Base-by-base conservation (phyloP, 2,888 invertebrate species). In the Agrotis ipsilon region DNA sequence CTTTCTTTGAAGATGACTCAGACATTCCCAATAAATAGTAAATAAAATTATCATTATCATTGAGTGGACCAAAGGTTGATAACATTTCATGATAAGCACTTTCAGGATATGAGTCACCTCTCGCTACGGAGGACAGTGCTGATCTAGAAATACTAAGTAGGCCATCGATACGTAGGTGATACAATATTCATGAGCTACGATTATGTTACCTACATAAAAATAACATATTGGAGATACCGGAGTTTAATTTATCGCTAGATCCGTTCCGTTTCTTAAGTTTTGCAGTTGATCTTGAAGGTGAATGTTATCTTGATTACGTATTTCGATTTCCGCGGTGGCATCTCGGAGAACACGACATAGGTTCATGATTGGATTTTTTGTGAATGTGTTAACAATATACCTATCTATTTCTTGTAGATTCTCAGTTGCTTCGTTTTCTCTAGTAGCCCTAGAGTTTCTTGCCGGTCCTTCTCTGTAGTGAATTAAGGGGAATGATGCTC, bases 71-170 rank as follows among this genome's bases (percentile, higher is more conserved):
- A 51, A 52, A 54, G 24, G 14, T 49, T 55, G 70, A 71, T 78
- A 78, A 62, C 49, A n/a, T 43, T n/a, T 32, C 21, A 14, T 57
- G 80, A 80, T 77, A 68, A 59, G 21, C 52, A 57, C 2, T 55
- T 59, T 59, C 55, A 78, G 49, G 61, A 73, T 72, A 55, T 80
- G 80, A 80, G 1, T 77, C 77, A 68, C 13, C 14, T 39, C 19
- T 49, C 32, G 14, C 27, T 16, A n/a, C 7, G 14, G 51, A n/a
- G 21, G 65, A 46, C 9, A 18, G 6, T 14, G 43, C 7, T 62
- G 68, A 59, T 68, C 75, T 63, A 68, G 54, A 59, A 68, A 48
- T 14, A 57, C 59, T 43, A 74, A 63, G 48, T 80, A 45, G 77
- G 80, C 55, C 63, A 73, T 24, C 13, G 79, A 77, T 63, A 59